Evolutionary conservation across 1,140 invertebrate species (phyloP), one percentile per base, ranked within the genome.

Genomic region (Cylas formicarius): DNA sequence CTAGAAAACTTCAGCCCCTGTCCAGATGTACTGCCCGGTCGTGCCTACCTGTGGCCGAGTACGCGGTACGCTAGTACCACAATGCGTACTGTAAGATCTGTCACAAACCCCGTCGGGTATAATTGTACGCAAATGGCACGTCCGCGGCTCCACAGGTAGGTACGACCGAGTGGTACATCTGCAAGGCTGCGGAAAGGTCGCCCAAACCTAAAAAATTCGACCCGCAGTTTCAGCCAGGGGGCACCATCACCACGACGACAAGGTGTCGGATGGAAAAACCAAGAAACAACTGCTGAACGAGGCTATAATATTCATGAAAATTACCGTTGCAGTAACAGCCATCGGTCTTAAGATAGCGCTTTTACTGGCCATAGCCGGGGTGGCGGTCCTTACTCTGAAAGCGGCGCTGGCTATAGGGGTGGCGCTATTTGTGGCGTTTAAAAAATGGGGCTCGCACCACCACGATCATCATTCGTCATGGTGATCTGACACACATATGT

Each of bases 91-190:
- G n/a, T n/a, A n/a, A n/a, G n/a, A n/a, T n/a, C n/a, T n/a, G n/a
- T n/a, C n/a, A n/a, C n/a, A n/a, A n/a, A n/a, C n/a, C n/a, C n/a
- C n/a, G n/a, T n/a, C n/a, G n/a, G n/a, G n/a, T n/a, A n/a, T n/a
- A 31, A 31, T 33, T 38, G 45, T 47, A 47, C 45, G 45, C 45
- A 47, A 47, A 47, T 47, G 45, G 34, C 35, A 22, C 36, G 22
- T 47, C 45, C 22, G 19, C 14, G 7, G n/a, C 18, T 38, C 45
- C 45, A 24, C 37, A 47, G 35, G 37, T 38, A 38, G 38, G 29
- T 27, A 24, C 36, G 45, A 41, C 37, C 45, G 22, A 33, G 45
- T 28, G 21, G 29, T 40, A 47, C 38, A 23, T 34, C 45, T 20
- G n/a, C 17, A 11, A 13, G 4, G 4, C 2, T 19, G 11, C 5